Evolutionary conservation across 1,140 invertebrate genomes (phyloP), one percentile per base, ranked within the genome.

Genomic region (Pararge aegeria): DNA sequence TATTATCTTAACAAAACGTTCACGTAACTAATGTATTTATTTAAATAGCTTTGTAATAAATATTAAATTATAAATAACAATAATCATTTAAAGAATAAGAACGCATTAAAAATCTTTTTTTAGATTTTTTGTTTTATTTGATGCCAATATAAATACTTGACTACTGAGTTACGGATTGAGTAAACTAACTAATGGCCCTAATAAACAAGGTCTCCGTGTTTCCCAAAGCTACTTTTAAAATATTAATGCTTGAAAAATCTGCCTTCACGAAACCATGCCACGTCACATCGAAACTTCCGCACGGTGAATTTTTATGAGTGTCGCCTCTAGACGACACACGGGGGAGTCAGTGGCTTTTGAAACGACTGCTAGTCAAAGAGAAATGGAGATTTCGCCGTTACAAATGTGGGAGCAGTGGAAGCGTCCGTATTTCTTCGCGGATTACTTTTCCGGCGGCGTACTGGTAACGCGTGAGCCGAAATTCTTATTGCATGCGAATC

Each of bases 331-430:
- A 85, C 80, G 77, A 83, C 77, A 78, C 83, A 70, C 77, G 40
- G 56, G 80, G 82, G 84, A 80, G 66, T 64, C 78, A 61, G 80
- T 74, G 75, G 82, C 75, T 77, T 78, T 78, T 75, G 73, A 78
- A 87, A 83, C 73, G 80, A 70, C 77, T 79, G 70, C 66, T 68
- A 83, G 79, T 82, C 82, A 87, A 84, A 85, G 80, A 80, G 81
- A 85, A 84, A 85, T 85, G 80, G 82, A 84, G 80, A 84, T 85
- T 87, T 83, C 68, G 61, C 71, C 70, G 83, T 82, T 85, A 83
- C 79, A 87, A 87, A 85, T 87, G 80, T 83, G 77, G 65, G 76
- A 80, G 69, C 74, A 69, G 73, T 80, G 77, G 80, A 75, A 70
- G 59, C 68, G 66, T 76, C 70, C 75, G 77, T 83, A 85, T 87